Base-by-base conservation (phyloP, 1,140 invertebrate genomes). In the Drosophila ananassae region DNA sequence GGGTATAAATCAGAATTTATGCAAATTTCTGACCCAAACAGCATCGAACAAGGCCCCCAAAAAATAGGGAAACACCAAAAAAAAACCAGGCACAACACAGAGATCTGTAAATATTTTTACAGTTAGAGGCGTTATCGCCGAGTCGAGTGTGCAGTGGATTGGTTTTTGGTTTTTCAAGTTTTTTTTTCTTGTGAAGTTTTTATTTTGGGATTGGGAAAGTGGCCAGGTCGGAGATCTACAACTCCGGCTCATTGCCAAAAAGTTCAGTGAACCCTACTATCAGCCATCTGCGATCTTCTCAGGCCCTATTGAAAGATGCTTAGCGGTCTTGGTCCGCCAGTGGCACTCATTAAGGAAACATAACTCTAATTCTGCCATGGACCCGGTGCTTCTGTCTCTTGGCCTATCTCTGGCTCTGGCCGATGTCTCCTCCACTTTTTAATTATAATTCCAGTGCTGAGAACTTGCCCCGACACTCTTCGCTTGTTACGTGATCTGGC, bases 281-380 rank as follows among this genome's bases (percentile, higher is more conserved):
- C 44, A 24, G 28, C 55, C 17, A 4, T 24, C 44, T 47, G 28
- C 21, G 56, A 47, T 64, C 68, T 67, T 57, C 48, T 77, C 60
- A 67, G 76, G 58, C 73, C 63, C 59, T 82, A 89, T 89, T 78
- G 83, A 89, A 89, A 73, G 84, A 89, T 89, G 83, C 77, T 87
- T 89, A 89, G 76, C 78, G 56, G 78, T 64, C 54, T 30, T 52
- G 41, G 41, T 55, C 60, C 51, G 34, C 46, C 46, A 74, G 73
- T 82, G 77, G 77, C 77, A 81, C 78, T 89, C 83, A 89, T 89
- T 89, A 89, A 79, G 83, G 83, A 89, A 89, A 89, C 83, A 89
- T 89, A 89, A 89, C 87, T 89, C 83, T 89, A 79, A 89, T 89
- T 89, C 67, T 73, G 68, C 72, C 61, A 72, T 89, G 75, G 79